Base-by-base conservation (phyloP, 2,888 invertebrate genomes). In the Caenorhabditis virilis region DNA sequence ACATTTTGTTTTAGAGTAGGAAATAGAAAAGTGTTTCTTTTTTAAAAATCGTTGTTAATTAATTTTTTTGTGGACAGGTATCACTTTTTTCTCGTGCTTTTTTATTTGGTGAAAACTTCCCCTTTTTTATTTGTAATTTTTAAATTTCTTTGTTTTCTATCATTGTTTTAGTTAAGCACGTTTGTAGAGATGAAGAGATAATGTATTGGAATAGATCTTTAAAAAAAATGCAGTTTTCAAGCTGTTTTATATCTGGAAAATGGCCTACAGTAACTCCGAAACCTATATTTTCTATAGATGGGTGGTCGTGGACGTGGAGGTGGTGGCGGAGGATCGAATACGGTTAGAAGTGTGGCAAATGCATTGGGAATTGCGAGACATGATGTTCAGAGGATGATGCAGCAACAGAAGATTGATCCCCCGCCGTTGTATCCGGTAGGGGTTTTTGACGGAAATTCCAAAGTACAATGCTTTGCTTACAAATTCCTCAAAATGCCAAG, bases 301-400 rank as follows among this genome's bases (percentile, higher is more conserved):
- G 54, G 67, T 33, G 72, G 72, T 39, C 45, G 30, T 54, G 67
- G 60, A 27, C 63, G 69, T 33, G 66, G 63, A 13, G 60, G 71
- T 26, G 65, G 69, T 18, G 70, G 68, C 18, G 68, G 63, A 13
- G 53, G 68, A 7, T 55, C 65, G 2, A 42, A 53, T 22, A 59
- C 66, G 33, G 69, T 61, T 45, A 54, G 80, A 41, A 73, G 65
- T 49, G 76, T 82, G 2, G 80, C 80, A 22, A 71, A 58, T 23
- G 77, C 77, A 1, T 61, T 82, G 7, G 80, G 80, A 43, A 78
- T 82, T 26, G 69, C 70, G 13, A 64, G 80, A 6, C 72, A 78
- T 30, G 82, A 82, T 43, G 72, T 82, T 61, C 56, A 51, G 1
- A 43, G 53, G 35, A 72, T 69, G 55, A 63, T 65, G 36, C 72